Base-by-base conservation (phyloP, 2,797 vertebrate genomes). In the Myiothlypis coronata region DNA sequence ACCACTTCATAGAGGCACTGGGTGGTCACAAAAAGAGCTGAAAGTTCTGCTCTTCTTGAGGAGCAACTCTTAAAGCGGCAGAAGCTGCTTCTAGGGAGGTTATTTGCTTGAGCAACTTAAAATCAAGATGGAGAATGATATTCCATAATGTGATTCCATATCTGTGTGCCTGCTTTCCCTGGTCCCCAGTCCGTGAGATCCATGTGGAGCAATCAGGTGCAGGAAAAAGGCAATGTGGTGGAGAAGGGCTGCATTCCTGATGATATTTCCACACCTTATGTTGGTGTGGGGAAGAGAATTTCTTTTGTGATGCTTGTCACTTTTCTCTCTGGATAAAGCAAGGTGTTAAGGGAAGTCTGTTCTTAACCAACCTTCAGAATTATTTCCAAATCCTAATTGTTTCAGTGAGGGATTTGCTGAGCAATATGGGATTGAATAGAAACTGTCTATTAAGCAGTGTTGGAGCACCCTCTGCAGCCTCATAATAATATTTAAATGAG, bases 391-490 rank as follows among this genome's bases (percentile, higher is more conserved):
- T 85, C 52, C 9, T 70, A 20, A 50, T 71, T 84, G 71, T 39
- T 41, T 70, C 30, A 27, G 7, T 47, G n/a, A 64, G 5, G 55
- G 37, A 76, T 74, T 84, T 91, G 27, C 43, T 87, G 35, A 86
- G 21, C 20, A 78, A 52, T 86, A 34, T 74, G 32, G 49, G 28
- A 30, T 68, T 65, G 57, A 65, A 50, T 35, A 85, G 53, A 63
- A 85, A 59, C 34, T 77, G 41, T 74, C 53, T 83, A 12, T 89
- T 89, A 69, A 87, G 41, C 0, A 3, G 72, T 96, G 75, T 87
- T 90, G 82, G 75, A 96, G 91, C 92, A 96, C 93, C 90, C 91
- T 89, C 92, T 94, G 93, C 93, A 97, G 81, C 91, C 79, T 83
- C 55, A 37, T 95, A 76, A 76, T 90, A 92, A 93, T 95, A 87